These are phyloP conservation scores for Vulpes vulpes DNA, from an alignment of 2,113 vertebrate species.

Conservation along the genomic window DNA sequence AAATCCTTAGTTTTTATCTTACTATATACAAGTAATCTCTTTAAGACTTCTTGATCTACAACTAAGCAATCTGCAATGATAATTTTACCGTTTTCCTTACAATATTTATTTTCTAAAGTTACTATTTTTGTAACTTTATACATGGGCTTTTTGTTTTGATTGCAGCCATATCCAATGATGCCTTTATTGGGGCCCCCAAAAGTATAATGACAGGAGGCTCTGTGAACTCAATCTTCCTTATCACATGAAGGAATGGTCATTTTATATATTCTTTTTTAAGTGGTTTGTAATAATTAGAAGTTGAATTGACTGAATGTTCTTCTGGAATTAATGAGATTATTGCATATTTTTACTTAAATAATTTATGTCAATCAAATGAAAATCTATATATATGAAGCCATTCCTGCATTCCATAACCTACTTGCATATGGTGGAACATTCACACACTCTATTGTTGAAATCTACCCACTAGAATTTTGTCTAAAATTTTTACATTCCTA, in stretches of 20 bases:
- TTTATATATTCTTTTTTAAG: constrained; percentile 15
- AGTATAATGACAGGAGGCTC: not conserved
- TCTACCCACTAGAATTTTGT: constrained; percentile 54
- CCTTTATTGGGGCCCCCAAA: not conserved
- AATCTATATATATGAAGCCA: not conserved
- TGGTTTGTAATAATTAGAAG: not conserved
- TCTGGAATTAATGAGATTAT: constrained; percentile 40
- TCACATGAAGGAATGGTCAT: not conserved
- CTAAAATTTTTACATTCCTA: constrained; percentile 60
- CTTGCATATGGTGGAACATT: not conserved
- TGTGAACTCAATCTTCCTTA: not conserved
- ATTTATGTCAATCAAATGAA: not conserved
- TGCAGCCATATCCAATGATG: not conserved
- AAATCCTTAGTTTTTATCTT: constrained; percentile 27
- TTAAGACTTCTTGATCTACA: not conserved
- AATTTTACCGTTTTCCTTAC: constrained; percentile 26
- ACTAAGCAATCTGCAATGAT: not conserved
- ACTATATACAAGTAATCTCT: not conserved
- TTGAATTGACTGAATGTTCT: not conserved
- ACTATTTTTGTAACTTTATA: not conserved
- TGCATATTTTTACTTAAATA: constrained; percentile 11
- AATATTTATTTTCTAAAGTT: constrained; percentile 24
- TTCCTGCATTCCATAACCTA: not conserved
- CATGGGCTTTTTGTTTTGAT: not conserved
- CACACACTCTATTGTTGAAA: constrained; percentile 1